Base-by-base conservation (phyloP, 1,140 invertebrate species). In the Hermetia illucens region DNA sequence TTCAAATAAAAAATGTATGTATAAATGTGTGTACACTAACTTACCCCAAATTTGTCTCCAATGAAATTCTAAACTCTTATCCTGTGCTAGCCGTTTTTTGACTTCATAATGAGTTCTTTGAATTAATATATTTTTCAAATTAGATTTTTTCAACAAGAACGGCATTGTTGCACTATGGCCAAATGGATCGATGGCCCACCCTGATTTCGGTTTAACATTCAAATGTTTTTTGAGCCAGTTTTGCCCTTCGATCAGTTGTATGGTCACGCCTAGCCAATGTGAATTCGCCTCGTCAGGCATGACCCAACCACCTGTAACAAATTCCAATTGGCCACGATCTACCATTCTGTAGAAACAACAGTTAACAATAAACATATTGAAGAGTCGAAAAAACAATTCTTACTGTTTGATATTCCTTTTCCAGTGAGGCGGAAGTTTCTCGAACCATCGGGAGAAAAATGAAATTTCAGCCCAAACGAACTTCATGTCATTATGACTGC, bases 381-480 rank as follows among this genome's bases (percentile, higher is more conserved):
- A 29, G 12, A n/a, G 18, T 13, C 15, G 16, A 25, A n/a, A n/a
- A n/a, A 38, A 24, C 4, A n/a, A n/a, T 16, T 27, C 59, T 63
- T 61, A 83, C 81, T 67, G 74, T 64, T 77, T 81, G 1, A 91
- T 77, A 45, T 65, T 61, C 32, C 71, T 63, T 42, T 71, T 75
- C 8, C 72, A 73, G 13, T 70, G 66, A 34, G 75, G 65, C 1
- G 70, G 63, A 19, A 82, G 71, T 42, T 84, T 74, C 31, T 76
- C 73, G 90, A 90, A 95, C 90, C 90, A 97, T 25, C 86, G 62
- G 17, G 83, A 73, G 31, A 97, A 80, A 57, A 75, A 97, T 18
- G 87, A 91, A 20, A 88, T 82, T 63, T 97, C 92, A 1, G 90
- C 89, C 82, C 90, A 95, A 45, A 96, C 92, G 54, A 97, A 95